phyloP scores from a whole-genome alignment of 2,113 vertebrate species.

The Crotalus tigris region DNA sequence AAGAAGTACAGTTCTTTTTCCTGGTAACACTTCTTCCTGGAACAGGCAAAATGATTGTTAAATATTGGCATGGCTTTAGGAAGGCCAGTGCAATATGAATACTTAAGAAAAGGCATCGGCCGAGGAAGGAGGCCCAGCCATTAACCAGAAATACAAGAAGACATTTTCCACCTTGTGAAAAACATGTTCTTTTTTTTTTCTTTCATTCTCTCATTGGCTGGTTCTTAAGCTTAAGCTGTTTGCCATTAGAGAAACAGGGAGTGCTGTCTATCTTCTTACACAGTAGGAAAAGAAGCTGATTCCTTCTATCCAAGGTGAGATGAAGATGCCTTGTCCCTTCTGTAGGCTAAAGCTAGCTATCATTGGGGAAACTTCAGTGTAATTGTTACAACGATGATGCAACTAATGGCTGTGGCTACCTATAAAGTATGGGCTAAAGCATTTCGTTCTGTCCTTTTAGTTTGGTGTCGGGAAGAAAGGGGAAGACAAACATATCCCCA shows the following conservation, averaged over 20 bases:
- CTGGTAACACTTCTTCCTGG: not conserved
- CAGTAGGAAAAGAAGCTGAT: not conserved
- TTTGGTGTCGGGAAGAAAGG: not conserved
- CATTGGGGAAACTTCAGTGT: not conserved
- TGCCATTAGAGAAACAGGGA: not conserved
- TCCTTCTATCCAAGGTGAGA: not conserved
- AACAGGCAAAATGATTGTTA: not conserved
- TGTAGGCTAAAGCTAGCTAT: not conserved
- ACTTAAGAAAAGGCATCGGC: not conserved
- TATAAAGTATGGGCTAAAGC: not conserved
- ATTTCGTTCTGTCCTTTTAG: not conserved
- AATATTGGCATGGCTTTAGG: not conserved
- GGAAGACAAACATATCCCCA: not conserved
- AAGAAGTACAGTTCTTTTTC: not conserved
- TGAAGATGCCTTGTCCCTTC: not conserved
- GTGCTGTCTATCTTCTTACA: not conserved
- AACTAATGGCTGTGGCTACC: not conserved
- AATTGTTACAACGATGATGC: not conserved
- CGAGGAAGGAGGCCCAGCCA: not conserved
- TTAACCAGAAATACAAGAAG: not conserved
- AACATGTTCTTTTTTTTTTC: not conserved
- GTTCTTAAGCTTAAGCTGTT: not conserved
- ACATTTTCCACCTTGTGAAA: not conserved
- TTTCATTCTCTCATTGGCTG: not conserved
- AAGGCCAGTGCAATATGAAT: not conserved